These are phyloP conservation scores for Muscicapa comitata DNA, from an alignment of 2,797 vertebrate species.

Conservation along the genomic window DNA sequence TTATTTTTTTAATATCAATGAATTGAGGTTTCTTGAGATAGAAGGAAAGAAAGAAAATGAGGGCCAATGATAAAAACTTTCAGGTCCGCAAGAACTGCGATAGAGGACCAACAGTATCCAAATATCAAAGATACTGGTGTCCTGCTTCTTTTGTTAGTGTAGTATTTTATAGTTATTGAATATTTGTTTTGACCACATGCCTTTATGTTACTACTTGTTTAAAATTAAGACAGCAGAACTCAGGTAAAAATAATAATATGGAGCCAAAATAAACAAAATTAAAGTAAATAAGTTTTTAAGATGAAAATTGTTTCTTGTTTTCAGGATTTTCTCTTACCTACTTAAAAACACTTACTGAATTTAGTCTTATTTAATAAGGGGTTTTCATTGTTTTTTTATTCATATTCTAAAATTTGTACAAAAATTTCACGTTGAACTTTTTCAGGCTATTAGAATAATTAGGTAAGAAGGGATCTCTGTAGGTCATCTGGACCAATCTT, in stretches of 20 bases:
- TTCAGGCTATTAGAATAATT: neutral
- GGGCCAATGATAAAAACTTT: neutral
- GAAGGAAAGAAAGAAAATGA: neutral
- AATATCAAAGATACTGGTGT: neutral
- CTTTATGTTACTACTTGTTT: neutral
- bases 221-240: neutral
- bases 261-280: neutral
- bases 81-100: neutral
- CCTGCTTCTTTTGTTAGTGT: neutral
- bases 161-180: neutral
- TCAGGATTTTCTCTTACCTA: neutral
- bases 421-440: neutral
- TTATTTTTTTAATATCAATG: neutral
- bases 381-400: neutral
- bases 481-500: neutral
- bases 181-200: neutral
- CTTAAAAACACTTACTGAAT: neutral
- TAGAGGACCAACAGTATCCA: neutral
- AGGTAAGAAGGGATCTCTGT: neutral
- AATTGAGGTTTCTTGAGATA: neutral
- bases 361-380: neutral
- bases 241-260: neutral
- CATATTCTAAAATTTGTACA: neutral
- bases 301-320: neutral
- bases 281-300: neutral